Percentiles rank a stretch among this genome's conserved stretches.
These are phyloP conservation scores for Pteria penguin DNA, from an alignment of 2,888 invertebrate genomes.

Conservation along the genomic window DNA sequence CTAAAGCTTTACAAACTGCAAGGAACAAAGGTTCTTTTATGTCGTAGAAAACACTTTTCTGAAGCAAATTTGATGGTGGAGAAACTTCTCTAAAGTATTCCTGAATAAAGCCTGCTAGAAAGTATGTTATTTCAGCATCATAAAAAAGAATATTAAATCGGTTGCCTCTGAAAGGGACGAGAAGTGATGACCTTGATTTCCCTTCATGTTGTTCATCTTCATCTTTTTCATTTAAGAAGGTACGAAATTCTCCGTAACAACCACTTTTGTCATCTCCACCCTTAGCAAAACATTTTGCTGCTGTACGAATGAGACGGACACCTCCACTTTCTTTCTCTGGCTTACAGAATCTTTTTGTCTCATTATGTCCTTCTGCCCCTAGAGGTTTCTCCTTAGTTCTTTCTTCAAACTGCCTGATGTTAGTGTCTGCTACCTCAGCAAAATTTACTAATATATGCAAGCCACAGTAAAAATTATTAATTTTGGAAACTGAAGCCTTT, in stretches of 20 bases:
- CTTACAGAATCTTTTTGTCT: slow-evolving; percentile 29
- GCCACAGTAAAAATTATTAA: background rate
- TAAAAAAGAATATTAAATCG: slow-evolving; percentile 41
- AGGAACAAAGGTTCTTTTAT: slow-evolving; percentile 2
- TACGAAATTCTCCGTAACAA: slow-evolving; percentile 27
- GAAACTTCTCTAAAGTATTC: slow-evolving; percentile 14
- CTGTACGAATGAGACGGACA: slow-evolving; percentile 33
- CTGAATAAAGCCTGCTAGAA: slow-evolving; percentile 20
- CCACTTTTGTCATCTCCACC: slow-evolving; percentile 45
- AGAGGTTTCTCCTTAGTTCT: background rate
- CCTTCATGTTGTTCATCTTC: too few species aligned
- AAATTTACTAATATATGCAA: background rate
- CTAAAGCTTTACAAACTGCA: background rate
- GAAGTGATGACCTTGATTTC: slow-evolving; percentile 11
- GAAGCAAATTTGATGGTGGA: background rate
- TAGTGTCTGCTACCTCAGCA: slow-evolving; percentile 6
- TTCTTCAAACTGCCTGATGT: too few species aligned
- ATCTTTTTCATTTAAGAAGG: slow-evolving; percentile 7
- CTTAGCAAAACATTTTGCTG: slow-evolving; percentile 43
- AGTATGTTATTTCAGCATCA: slow-evolving; percentile 31
- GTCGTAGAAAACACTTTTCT: slow-evolving; percentile 20
- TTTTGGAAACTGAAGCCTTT: background rate
- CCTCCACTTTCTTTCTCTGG: slow-evolving; percentile 35
- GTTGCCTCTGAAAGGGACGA: slow-evolving; percentile 24
- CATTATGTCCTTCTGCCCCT: slow-evolving; percentile 1